Evolutionary conservation across 2,888 invertebrate species (phyloP).

Genomic region (Priocnemis perturbator): DNA sequence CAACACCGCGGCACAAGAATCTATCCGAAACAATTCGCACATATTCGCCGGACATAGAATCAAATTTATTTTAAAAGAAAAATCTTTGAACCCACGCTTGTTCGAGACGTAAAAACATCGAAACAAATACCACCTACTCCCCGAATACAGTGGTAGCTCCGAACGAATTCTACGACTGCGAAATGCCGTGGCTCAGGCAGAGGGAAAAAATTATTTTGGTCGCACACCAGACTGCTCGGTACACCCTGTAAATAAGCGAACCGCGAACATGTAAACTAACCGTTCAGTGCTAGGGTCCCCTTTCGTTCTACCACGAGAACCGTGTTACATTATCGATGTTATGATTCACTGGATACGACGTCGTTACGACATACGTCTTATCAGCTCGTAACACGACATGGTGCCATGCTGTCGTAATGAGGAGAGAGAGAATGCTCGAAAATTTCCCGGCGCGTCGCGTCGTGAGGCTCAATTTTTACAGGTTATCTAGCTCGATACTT

Average conservation of each 20-base stretch:
- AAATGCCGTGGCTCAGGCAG: too few species aligned
- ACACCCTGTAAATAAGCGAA: conserved; percentile 22
- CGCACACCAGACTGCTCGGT: background rate
- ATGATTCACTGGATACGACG: conserved; percentile 56
- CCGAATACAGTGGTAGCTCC: too few species aligned
- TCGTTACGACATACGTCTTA: conserved; percentile 53
- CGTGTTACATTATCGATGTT: conserved; percentile 55
- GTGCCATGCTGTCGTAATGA: conserved; percentile 19
- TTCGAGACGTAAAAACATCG: too few species aligned
- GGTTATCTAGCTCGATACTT: too few species aligned
- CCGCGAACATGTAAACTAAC: conserved; percentile 35
- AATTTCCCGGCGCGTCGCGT: conserved; percentile 30
- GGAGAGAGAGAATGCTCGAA: conserved; percentile 27
- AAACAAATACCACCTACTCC: too few species aligned
- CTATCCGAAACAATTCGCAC: too few species aligned
- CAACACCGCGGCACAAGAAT: too few species aligned
- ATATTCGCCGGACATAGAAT: too few species aligned
- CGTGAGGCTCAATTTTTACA: background rate
- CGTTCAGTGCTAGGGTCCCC: conserved; percentile 34
- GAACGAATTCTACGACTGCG: too few species aligned
- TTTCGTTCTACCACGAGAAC: conserved; percentile 18
- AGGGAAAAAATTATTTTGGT: conserved; percentile 17
- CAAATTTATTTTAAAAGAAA: too few species aligned
- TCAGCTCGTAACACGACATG: conserved; percentile 41
- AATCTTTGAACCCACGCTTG: too few species aligned